Evolutionary conservation across 2,113 vertebrate genomes (phyloP).

Genomic region (Hemicordylus capensis): DNA sequence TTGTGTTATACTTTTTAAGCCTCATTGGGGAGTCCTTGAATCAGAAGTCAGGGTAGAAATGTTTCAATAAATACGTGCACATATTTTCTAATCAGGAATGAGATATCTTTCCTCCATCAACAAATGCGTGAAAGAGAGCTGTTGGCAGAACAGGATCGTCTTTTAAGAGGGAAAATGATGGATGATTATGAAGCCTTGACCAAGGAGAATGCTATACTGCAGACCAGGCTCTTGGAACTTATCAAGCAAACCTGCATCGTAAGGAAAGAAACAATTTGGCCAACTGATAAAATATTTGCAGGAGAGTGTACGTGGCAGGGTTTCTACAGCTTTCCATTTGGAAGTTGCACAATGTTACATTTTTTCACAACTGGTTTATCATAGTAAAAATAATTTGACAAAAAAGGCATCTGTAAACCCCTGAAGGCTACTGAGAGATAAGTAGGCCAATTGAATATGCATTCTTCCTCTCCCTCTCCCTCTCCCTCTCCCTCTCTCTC

Average conservation of each 20-base stretch:
- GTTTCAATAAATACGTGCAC: not conserved
- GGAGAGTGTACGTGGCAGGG: not conserved
- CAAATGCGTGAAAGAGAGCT: conserved; percentile 45
- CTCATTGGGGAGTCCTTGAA: not conserved
- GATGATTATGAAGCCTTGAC: conserved; percentile 39
- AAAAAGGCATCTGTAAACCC: not conserved
- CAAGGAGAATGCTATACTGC: conserved; percentile 44
- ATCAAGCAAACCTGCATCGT: conserved; percentile 50
- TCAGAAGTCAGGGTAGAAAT: not conserved
- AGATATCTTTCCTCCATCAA: conserved; percentile 51
- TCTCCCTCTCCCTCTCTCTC: not conserved
- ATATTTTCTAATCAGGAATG: conserved; percentile 32
- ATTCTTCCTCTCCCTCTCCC: not conserved
- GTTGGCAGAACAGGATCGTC: conserved; percentile 39
- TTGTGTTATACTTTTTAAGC: not conserved
- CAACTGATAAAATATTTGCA: not conserved
- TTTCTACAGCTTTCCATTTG: not conserved
- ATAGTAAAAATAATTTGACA: not conserved
- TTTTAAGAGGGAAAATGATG: conserved; percentile 54
- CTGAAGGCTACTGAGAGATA: not conserved
- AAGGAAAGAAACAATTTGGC: conserved; percentile 16
- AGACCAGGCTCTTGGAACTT: conserved; percentile 40
- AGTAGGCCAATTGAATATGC: conserved; percentile 15
- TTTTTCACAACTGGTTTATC: not conserved
- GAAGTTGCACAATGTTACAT: not conserved